A percentile compares a stretch with the other conserved stretches of the same genome.
These are phyloP conservation scores for Drosophila sucinea DNA, from an alignment of 1,140 invertebrate genomes.

Conservation along the genomic window DNA sequence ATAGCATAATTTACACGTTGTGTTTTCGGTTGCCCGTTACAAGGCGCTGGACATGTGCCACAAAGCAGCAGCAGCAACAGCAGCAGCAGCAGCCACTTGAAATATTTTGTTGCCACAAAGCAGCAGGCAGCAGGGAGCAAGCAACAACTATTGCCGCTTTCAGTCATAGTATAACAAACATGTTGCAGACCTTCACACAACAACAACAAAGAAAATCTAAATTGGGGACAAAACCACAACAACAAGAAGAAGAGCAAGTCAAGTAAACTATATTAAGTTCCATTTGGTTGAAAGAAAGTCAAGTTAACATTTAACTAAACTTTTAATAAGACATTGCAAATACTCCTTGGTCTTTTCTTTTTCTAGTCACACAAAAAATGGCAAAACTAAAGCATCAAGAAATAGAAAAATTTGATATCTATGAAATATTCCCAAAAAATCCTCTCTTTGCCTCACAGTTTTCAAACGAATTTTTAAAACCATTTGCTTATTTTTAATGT, in stretches of 20 bases:
- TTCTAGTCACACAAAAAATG: too few relatives aligned
- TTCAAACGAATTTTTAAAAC: too few relatives aligned
- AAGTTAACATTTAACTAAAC: too few relatives aligned
- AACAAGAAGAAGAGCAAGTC: neutral
- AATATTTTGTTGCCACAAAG: constrained; percentile 48
- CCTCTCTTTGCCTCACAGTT: too few relatives aligned
- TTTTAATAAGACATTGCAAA: too few relatives aligned
- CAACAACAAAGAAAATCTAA: neutral
- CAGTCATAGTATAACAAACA: constrained; percentile 27
- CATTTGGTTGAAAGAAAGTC: too few relatives aligned
- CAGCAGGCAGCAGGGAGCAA: constrained; percentile 3
- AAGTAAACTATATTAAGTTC: too few relatives aligned
- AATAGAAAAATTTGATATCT: too few relatives aligned
- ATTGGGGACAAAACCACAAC: neutral
- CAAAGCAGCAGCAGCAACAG: constrained; percentile 43
- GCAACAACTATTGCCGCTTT: constrained; percentile 30
- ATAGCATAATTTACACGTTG: constrained; percentile 81
- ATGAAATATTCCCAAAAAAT: too few relatives aligned
- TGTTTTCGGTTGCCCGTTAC: constrained; percentile 74
- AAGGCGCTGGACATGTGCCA: constrained; percentile 73
- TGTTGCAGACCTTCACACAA: constrained; percentile 3
- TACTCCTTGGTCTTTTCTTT: too few relatives aligned
- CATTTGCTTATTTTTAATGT: too few relatives aligned
- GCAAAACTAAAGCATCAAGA: too few relatives aligned
- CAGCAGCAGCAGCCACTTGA: constrained; percentile 52